Base-by-base conservation (phyloP, 2,797 vertebrate species). In the Darevskia mixta region DNA sequence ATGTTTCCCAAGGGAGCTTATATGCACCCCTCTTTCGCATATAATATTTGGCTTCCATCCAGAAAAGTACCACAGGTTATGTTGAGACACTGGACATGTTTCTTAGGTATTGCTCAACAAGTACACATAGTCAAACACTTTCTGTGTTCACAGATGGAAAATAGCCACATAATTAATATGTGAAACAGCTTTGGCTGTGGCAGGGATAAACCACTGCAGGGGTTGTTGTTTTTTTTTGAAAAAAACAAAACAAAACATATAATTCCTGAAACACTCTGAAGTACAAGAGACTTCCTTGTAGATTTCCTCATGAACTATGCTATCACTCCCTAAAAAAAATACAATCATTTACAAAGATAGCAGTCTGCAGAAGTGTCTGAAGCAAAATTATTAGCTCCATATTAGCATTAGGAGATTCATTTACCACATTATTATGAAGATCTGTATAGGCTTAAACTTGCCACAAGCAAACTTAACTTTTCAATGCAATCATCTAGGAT, bases 41-140 rank as follows among this genome's bases (percentile, higher is more conserved):
- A 64, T 25, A 82, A n/a, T 79, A 82, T 5, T 3, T 92, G 94
- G 93, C 87, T 66, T 73, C 79, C 1, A 6, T 89, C 89, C 95
- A 95, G 49, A 72, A 86, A 58, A 88, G 83, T 55, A 4, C 85
- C 85, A 78, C 27, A 58, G 1, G 79, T 79, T 86, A 5, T 76
- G 43, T 23, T 49, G 45, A 78, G 77, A n/a, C 29, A 64, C 77
- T 77, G 87, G 77, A 92, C 89, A 86, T 0, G 0, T 82, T 82
- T 77, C 43, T 93, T 66, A n/a, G 0, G 18, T 20, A 25, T 79
- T 29, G 45, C 27, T 35, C 38, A 41, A 29, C 23, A 79, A 90
- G 35, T 0, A 3, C 0, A 9, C 25, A 69, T 87, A 80, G 87
- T 82, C 71, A 55, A 18, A 72, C 9, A 1, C 5, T 77, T 23